A percentile compares a stretch with the other conserved stretches of the same genome.
These are phyloP conservation scores for Colletes collaris DNA, from an alignment of 2,888 invertebrate genomes.

Conservation along the genomic window DNA sequence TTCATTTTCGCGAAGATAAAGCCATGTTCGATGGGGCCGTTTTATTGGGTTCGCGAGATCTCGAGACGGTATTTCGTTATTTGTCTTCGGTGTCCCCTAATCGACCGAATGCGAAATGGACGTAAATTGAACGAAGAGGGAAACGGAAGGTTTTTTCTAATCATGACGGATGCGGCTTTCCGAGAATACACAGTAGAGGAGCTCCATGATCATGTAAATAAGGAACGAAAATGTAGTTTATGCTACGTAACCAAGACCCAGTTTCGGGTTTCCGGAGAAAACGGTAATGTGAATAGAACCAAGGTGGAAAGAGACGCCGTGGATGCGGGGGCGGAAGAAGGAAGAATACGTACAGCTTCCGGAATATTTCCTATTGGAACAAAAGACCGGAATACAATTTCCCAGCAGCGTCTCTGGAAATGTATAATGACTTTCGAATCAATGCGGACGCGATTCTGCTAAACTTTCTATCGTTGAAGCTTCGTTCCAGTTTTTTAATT, in stretches of 20 bases:
- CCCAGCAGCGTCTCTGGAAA: constrained; percentile 24
- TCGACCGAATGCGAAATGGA: constrained; percentile 17
- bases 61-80: constrained; percentile 3
- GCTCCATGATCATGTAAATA: constrained; percentile 53
- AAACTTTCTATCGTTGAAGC: constrained; percentile 29
- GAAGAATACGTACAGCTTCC: constrained; percentile 47
- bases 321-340: not conserved
- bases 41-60: constrained; percentile 24
- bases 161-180: not conserved
- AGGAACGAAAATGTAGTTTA: constrained; percentile 54
- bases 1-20: not conserved
- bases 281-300: constrained; percentile 45
- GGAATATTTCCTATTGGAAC: constrained; percentile 56
- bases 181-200: not conserved
- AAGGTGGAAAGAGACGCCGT: not conserved
- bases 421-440: constrained; percentile 48
- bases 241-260: constrained; percentile 53
- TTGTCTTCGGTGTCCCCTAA: not conserved
- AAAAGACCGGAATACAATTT: constrained; percentile 58
- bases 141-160: constrained; percentile 21
- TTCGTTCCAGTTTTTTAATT: constrained; percentile 29
- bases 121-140: not conserved
- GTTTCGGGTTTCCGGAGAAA: constrained; percentile 46
- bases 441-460: constrained; percentile 20
- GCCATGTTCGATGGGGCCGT: not conserved